A percentile compares a stretch with the other conserved stretches of the same genome.
Evolutionary conservation across 2,113 vertebrate species (phyloP).

Genomic region (Salvelinus fontinalis): DNA sequence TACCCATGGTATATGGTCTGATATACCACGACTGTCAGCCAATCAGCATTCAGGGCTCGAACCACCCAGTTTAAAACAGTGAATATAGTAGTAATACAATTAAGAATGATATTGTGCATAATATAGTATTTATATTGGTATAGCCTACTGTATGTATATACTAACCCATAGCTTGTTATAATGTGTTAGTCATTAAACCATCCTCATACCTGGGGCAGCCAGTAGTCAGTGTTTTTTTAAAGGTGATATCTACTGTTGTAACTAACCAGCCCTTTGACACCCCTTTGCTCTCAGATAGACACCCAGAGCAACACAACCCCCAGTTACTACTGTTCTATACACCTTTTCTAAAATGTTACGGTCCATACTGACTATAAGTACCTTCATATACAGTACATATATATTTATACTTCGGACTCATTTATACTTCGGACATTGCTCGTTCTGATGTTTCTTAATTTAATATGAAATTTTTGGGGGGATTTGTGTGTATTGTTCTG

Average conservation of each 20-base stretch:
- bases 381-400: no score
- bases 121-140: neutral
- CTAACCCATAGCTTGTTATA: neutral
- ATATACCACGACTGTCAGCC: no score
- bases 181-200: neutral
- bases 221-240: neutral
- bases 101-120: neutral
- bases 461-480: no score
- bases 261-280: neutral
- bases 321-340: no score
- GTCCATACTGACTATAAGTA: no score
- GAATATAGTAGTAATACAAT: neutral
- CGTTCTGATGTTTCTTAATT: no score
- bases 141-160: neutral
- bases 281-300: neutral
- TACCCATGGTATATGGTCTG: no score
- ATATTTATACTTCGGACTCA: no score
- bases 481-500: no score
- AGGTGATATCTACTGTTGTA: neutral
- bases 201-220: neutral
- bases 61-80: neutral
- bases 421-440: no score
- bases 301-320: neutral
- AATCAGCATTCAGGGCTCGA: no score
- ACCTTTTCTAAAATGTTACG: no score